Evolutionary conservation across 2,888 invertebrate species (phyloP), one percentile per base, ranked within the genome.

Genomic region (Tineola bisselliella): DNA sequence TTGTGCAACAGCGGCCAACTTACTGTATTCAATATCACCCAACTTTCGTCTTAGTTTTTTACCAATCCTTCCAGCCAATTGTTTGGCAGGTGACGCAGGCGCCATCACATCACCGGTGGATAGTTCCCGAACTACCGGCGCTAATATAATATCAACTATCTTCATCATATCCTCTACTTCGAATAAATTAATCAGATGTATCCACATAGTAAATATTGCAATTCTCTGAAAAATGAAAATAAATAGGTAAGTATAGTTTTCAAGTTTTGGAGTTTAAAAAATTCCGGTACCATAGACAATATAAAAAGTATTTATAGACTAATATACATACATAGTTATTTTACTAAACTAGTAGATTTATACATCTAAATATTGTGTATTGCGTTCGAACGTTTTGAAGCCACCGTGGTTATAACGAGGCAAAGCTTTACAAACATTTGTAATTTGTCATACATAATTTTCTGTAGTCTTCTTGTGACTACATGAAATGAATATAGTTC

Each of bases 151-250:
- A 62, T 90, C 89, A 0, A 94, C 76, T 15, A 94, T 73, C 0
- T 81, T 76, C 12, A 81, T 72, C 0, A 96, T 73, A 25, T 89
- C 86, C 2, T 90, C 89, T 1, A 78, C 69, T 8, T 90, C 89
- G 19, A 96, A 73, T 0, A 91, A 89, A 17, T 92, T 88, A 10
- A 91, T 84, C 0, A 96, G 73, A 12, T 93, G 95, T 18, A 93
- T 93, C 68, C 94, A 91, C 89, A 93, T 95, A 66, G 94, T 93
- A 70, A 96, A 96, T 56, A 94, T 90, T 68, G 93, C 90, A 38
- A 89, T 90, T 66, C 97, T 89, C 94, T 95, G 77, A 1, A 87
- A 81, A n/a, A 54, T 3, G 12, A 43, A 3, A 25, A 25, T 25
- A 25, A 25, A 25, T 25, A 25, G 25, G 25, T 25, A 25, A 25